phyloP scores from a whole-genome alignment of 2,888 invertebrate genomes.

The Dasypogon diadema region DNA sequence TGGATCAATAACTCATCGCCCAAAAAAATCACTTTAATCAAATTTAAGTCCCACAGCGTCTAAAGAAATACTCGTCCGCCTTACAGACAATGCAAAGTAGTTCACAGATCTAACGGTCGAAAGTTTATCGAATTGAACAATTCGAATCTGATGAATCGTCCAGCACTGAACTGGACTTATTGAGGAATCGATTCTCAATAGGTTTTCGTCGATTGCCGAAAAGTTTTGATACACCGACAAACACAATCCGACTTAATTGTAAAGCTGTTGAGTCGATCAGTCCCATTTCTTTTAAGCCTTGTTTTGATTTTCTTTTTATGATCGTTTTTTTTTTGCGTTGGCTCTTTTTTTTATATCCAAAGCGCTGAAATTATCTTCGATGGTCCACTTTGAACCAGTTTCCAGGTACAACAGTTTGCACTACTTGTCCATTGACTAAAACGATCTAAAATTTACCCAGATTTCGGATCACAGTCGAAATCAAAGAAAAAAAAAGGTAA shows the following conservation, averaged over 20 bases:
- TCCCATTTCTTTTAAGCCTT: background rate
- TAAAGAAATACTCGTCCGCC: background rate
- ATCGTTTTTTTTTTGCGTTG: background rate
- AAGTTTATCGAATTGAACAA: background rate
- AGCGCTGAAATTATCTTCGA: background rate
- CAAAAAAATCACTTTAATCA: background rate
- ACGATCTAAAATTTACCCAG: background rate
- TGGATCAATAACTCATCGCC: background rate
- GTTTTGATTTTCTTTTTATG: background rate
- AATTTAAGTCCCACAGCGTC: background rate
- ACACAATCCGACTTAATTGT: background rate
- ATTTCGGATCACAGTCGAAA: background rate
- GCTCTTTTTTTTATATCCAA: no score
- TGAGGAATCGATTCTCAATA: background rate
- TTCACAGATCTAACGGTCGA: background rate
- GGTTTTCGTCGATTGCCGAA: background rate
- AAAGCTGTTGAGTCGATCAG: background rate
- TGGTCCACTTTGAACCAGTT: conserved; percentile 4
- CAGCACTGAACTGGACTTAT: no score
- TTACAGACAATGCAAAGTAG: background rate
- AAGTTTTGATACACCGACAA: background rate
- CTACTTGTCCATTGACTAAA: background rate
- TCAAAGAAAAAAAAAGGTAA: background rate
- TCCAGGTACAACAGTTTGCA: background rate
- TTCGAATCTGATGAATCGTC: background rate